Evolutionary conservation across 1,140 invertebrate species (phyloP).

Genomic region (Plodia interpunctella): DNA sequence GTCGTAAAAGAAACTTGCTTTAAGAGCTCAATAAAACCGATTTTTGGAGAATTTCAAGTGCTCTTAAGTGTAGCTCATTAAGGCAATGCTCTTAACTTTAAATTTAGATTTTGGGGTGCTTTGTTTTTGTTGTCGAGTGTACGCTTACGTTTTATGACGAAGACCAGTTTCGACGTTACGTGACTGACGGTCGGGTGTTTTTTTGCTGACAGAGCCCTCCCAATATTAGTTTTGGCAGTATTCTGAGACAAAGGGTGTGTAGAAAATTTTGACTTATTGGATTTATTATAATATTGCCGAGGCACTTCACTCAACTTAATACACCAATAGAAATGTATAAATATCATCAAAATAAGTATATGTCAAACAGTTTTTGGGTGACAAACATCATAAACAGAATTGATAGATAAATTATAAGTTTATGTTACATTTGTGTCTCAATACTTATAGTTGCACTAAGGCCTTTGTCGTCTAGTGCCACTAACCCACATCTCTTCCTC

Average conservation of each 20-base stretch:
- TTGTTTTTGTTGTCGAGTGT: conserved; percentile 49
- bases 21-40: not conserved
- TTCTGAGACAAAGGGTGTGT: not conserved
- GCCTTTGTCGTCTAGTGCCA: too few species aligned
- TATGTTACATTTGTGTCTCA: too few species aligned
- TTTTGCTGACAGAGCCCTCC: conserved; percentile 10
- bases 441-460: too few species aligned
- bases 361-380: too few species aligned
- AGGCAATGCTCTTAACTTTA: conserved; percentile 28
- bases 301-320: too few species aligned
- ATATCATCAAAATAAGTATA: too few species aligned
- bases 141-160: conserved; percentile 22
- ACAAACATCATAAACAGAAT: too few species aligned
- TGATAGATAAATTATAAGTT: too few species aligned
- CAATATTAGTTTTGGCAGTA: not conserved
- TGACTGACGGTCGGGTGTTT: conserved; percentile 24
- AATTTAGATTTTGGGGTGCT: conserved; percentile 62
- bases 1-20: not conserved
- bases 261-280: not conserved
- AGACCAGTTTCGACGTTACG: conserved; percentile 27
- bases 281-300: not conserved
- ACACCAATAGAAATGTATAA: too few species aligned
- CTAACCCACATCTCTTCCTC: too few species aligned
- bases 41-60: conserved; percentile 26
- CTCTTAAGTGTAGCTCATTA: conserved; percentile 29